Base-by-base conservation (phyloP, 2,888 invertebrate species). In the Caradrina clavipalpis region DNA sequence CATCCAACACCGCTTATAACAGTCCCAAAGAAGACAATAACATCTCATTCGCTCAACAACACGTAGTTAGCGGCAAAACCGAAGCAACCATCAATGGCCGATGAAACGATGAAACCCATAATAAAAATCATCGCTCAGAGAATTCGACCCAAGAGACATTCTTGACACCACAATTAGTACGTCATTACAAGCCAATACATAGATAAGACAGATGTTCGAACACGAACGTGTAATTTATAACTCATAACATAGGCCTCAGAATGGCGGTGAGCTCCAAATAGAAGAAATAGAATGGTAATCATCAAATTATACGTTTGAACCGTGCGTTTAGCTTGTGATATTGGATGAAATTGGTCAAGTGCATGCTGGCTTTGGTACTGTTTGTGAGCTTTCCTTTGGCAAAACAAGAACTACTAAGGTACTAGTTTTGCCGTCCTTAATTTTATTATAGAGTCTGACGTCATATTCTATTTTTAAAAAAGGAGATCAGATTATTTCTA, bases 271-370 rank as follows among this genome's bases (percentile, higher is more conserved):
- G 84, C 56, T 83, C 67, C 85, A 90, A 90, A 88, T 88, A 88
- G 84, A 86, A 87, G 86, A 88, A 89, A 90, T 84, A 85, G 84
- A 88, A 88, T 86, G 85, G 89, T 92, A 90, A 91, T 92, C 86
- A 91, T 85, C 84, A 90, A 92, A 92, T 92, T 91, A 91, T 86
- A 89, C 69, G 88, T 82, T 86, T 69, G 76, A 70, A 85, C 84
- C 82, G 83, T 85, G 77, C 86, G 86, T 87, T 89, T 89, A 90
- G 84, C 78, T 60, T 73, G 60, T 75, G 69, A 65, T 79, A 64
- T 70, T 74, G 76, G 45, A 73, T 54, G 19, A 68, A 76, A 78
- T 75, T 70, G 66, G 73, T 71, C 67, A 72, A 76, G 60, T 69
- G 55, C 57, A 63, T 51, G 67, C 26, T 57, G 17, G 35, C 49